Conservation (phyloP, 1,140 invertebrate species). For the Hypsibius dujardini region DNA sequence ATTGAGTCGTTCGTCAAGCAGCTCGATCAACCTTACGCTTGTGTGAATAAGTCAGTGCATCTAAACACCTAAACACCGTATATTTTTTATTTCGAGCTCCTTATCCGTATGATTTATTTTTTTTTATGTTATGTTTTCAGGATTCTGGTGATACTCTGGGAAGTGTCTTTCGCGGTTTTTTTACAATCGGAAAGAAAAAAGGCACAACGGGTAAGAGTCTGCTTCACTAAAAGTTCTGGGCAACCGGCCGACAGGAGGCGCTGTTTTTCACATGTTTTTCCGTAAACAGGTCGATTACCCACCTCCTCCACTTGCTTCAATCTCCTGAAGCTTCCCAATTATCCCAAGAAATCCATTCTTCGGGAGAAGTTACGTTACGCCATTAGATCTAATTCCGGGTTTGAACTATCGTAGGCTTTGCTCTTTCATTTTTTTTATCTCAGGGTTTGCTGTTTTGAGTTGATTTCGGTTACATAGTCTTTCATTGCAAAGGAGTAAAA, state of each 20-base stretch:
- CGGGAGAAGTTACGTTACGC: constrained; percentile 91
- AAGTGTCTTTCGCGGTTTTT: constrained; percentile 90
- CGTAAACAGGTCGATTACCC: constrained; percentile 76
- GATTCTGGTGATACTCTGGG: constrained; percentile 89
- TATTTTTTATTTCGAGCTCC: no score
- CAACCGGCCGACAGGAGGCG: no score
- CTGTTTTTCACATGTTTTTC: no score
- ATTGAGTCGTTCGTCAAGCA: no score
- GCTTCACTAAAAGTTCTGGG: no score
- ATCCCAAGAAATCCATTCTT: constrained; percentile 83
- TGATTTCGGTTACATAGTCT: no score
- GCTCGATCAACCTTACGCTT: no score
- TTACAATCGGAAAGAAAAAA: constrained; percentile 66
- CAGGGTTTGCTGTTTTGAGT: neutral
- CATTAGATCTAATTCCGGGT: constrained; percentile 90
- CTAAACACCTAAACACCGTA: no score
- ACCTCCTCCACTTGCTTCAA: constrained; percentile 99
- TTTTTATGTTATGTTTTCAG: no score
- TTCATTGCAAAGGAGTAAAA: neutral
- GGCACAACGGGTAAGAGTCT: no score
- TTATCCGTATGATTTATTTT: no score
- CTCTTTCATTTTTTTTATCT: neutral
- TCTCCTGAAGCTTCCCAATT: constrained; percentile 92
- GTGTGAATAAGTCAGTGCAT: no score
- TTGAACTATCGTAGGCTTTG: constrained; percentile 70